Evolutionary conservation across 2,797 vertebrate species (phyloP).

Genomic region (Sciurus carolinensis): DNA sequence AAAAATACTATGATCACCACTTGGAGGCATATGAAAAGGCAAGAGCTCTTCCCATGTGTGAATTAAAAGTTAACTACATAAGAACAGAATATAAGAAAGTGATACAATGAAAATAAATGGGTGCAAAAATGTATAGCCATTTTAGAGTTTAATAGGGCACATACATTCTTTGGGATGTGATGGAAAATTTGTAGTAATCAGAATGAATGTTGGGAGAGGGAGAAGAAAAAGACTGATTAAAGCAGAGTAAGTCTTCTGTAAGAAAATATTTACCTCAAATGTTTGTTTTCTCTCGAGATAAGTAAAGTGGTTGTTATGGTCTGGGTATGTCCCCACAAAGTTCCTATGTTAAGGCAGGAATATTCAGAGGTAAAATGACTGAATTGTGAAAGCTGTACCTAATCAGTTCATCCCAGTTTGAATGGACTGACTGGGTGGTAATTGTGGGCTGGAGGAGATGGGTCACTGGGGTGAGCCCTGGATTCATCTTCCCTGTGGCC

Average conservation of each 20-base stretch:
- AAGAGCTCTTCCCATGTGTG: neutral
- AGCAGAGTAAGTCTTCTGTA: neutral
- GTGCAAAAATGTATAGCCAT: conserved; percentile 3
- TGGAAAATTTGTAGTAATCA: conserved; percentile 43
- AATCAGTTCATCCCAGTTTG: too few species aligned
- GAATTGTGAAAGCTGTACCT: too few species aligned
- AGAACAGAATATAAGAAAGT: neutral
- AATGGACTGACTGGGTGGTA: too few species aligned
- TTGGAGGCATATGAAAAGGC: neutral
- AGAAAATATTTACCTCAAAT: conserved; percentile 44
- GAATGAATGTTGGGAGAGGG: neutral
- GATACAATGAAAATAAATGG: conserved; percentile 26
- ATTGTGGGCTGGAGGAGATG: too few species aligned
- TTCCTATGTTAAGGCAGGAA: too few species aligned
- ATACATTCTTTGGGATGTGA: neutral
- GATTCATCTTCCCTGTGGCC: too few species aligned
- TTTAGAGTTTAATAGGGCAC: neutral
- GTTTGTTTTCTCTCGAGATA: conserved; percentile 13
- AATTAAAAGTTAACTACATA: conserved; percentile 30
- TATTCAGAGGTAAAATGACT: too few species aligned
- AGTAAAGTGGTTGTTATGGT: neutral
- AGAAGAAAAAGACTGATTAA: conserved; percentile 32
- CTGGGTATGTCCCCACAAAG: too few species aligned
- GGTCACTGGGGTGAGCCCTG: too few species aligned
- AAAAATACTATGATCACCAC: neutral